Evolutionary conservation across 2,888 invertebrate genomes (phyloP).

Genomic region (Pristionchus fissidentatus): DNA sequence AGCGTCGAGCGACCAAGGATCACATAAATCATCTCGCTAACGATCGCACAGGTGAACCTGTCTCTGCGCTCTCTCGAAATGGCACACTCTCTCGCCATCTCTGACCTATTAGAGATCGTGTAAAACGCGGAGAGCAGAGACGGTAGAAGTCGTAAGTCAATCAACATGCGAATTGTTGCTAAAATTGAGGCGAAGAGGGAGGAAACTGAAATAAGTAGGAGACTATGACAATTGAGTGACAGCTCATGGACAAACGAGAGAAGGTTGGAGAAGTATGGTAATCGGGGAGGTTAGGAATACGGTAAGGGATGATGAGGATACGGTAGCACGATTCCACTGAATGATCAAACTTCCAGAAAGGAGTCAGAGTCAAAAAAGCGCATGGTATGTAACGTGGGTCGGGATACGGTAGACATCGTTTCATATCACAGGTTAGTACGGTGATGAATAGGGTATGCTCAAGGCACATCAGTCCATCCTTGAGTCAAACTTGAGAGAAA

Average conservation of each 20-base stretch:
- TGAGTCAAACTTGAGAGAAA: no score
- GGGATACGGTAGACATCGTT: no score
- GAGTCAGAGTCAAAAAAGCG: no score
- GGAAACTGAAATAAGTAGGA: not conserved
- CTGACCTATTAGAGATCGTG: not conserved
- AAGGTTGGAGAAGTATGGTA: no score
- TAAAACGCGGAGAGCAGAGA: not conserved
- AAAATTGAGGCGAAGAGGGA: constrained; percentile 22
- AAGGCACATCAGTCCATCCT: no score
- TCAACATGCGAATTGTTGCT: constrained; percentile 31
- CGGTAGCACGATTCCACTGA: no score
- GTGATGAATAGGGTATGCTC: no score
- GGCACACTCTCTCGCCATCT: not conserved
- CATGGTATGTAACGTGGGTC: no score
- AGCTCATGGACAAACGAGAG: constrained; percentile 27
- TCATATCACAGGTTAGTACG: no score
- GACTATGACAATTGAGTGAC: constrained; percentile 38
- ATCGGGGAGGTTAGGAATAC: not conserved
- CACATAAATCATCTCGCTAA: constrained; percentile 21
- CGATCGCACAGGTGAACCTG: not conserved
- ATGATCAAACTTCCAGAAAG: no score
- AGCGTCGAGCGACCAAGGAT: constrained; percentile 19
- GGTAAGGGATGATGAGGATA: not conserved
- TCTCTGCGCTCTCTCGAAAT: not conserved
- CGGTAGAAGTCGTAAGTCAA: constrained; percentile 29